These are phyloP conservation scores for Drosophila tripunctata DNA, from an alignment of 2,888 invertebrate species.

Conservation along the genomic window DNA sequence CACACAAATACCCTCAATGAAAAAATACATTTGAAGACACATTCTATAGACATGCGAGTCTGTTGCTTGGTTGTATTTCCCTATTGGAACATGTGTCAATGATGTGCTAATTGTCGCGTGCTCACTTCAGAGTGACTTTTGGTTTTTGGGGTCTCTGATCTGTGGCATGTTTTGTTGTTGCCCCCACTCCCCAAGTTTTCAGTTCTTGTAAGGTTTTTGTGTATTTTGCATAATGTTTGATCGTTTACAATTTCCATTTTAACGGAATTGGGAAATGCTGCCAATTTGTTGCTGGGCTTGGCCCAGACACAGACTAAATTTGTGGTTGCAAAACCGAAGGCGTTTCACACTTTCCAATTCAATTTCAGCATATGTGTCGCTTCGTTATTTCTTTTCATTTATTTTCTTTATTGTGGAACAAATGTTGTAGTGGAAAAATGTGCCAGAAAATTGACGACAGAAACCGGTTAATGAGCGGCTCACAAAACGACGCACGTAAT, in stretches of 20 bases:
- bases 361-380: constrained; percentile 19
- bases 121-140: constrained; percentile 53
- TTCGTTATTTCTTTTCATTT: not conserved
- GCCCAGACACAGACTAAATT: constrained; percentile 7
- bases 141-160: constrained; percentile 28
- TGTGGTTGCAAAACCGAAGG: constrained; percentile 37
- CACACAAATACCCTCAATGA: not conserved
- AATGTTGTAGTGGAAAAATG: constrained; percentile 7
- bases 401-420: not conserved
- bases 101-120: constrained; percentile 79
- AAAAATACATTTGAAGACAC: not conserved
- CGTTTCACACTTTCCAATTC: constrained; percentile 62
- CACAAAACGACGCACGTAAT: constrained; percentile 1
- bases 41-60: not conserved
- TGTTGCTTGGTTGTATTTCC: not conserved
- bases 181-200: not conserved
- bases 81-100: constrained; percentile 66
- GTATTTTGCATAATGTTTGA: constrained; percentile 47
- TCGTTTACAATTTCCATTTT: constrained; percentile 23
- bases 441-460: constrained; percentile 14
- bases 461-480: constrained; percentile 15
- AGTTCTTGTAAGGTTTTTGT: not conserved
- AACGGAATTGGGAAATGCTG: constrained; percentile 22
- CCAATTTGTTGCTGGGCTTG: constrained; percentile 52
- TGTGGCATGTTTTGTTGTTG: constrained; percentile 14